Base-by-base conservation (phyloP, 2,797 vertebrate genomes). In the Cynopterus sphinx region DNA sequence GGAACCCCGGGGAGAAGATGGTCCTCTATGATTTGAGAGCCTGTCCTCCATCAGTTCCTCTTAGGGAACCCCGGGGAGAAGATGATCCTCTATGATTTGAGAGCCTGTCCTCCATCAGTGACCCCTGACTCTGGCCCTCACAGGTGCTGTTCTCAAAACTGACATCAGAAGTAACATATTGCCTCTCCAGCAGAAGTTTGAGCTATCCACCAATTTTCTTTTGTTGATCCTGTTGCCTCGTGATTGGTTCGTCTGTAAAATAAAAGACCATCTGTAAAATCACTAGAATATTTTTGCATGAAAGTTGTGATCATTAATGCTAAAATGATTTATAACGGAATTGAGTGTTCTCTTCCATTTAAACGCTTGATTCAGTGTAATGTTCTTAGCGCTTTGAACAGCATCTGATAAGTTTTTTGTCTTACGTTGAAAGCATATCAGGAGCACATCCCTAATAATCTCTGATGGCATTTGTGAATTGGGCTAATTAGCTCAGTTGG, bases 161-260 rank as follows among this genome's bases (percentile, higher is more conserved):
- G 3, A 2, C 2, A 0, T 63, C 61, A 39, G 1, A 19, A 55
- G 13, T 16, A 39, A 41, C 2, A 0, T 19, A 2, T 9, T 8
- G 2, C 36, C 16, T 78, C 87, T 28, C 41, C 43, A 17, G n/a
- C 9, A 63, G 10, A 53, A 15, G 33, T 70, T 85, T 39, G 49
- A 49, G 24, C 67, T 65, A 1, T 12, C 61, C 19, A 1, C 33
- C 59, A 71, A 11, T 75, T 87, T 88, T 55, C 68, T 94, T 63
- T 41, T 49, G 36, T 4, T 39, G 24, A 59, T 36, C 75, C 57
- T 65, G 3, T 89, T 57, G n/a, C 65, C 57, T 61, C 33, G 51
- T 77, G 61, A 57, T 75, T 77, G 70, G 26, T 43, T 93, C 83
- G 22, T 92, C 63, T 91, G 17, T 71, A 41, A 91, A 82, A 85